Percentiles rank a stretch among this genome's conserved stretches.
Evolutionary conservation across 2,888 invertebrate genomes (phyloP).

Genomic region (Callinectes sapidus): DNA sequence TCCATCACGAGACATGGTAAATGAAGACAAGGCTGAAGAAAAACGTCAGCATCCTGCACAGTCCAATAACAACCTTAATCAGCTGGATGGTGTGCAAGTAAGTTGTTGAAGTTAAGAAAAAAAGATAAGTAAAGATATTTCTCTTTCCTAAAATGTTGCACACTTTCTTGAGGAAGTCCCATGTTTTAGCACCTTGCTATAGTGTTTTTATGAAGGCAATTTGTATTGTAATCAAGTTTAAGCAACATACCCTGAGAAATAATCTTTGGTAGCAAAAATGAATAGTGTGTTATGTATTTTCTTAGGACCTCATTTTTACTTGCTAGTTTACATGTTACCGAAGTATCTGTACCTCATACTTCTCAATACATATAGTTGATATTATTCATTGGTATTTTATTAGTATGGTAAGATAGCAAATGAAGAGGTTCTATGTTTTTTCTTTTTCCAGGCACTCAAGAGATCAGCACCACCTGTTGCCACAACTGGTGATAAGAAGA

Average conservation of each 20-base stretch:
- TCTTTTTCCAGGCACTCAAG: not conserved
- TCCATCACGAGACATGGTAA: slow-evolving; percentile 58
- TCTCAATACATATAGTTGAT: not conserved
- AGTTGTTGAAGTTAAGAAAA: not conserved
- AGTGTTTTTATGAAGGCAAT: not conserved
- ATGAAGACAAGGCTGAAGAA: slow-evolving; percentile 45
- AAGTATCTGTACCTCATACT: not conserved
- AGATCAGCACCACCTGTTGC: not conserved
- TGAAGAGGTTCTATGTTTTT: not conserved
- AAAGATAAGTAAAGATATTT: not conserved
- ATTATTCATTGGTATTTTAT: not conserved
- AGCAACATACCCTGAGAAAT: too few species aligned
- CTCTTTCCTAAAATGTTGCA: not conserved
- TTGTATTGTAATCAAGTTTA: too few species aligned
- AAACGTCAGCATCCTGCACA: not conserved
- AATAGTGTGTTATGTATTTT: not conserved
- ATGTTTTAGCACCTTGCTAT: not conserved
- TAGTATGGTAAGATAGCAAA: not conserved
- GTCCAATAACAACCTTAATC: too few species aligned
- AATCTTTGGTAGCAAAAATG: too few species aligned
- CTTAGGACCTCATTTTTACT: not conserved
- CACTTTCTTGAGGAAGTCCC: not conserved
- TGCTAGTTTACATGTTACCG: too few species aligned
- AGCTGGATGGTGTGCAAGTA: not conserved
- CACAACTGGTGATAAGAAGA: slow-evolving; percentile 18